A percentile compares a stretch with the other conserved stretches of the same genome.
phyloP scores from a whole-genome alignment of 2,888 invertebrate species.

The Mylabris sibirica region DNA sequence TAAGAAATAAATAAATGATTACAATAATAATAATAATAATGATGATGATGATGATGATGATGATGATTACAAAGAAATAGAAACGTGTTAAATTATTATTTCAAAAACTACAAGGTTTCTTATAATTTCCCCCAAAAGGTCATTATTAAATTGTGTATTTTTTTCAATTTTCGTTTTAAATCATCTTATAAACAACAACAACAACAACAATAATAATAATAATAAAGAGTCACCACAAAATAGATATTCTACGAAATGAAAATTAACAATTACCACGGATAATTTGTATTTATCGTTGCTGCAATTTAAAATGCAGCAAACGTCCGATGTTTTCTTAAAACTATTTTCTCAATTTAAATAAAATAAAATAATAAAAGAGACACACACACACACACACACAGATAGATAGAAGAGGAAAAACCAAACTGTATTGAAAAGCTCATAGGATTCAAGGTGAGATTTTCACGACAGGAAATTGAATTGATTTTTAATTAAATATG shows the following conservation, averaged over 20 bases:
- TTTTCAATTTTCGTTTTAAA: no score
- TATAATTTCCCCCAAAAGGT: not conserved
- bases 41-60: not conserved
- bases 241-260: not conserved
- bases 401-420: not conserved
- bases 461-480: not conserved
- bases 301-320: not conserved
- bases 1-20: not conserved
- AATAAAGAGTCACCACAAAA: no score
- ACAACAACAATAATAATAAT: not conserved
- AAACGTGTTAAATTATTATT: not conserved
- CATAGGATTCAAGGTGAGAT: not conserved
- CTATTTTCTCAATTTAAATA: no score
- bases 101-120: not conserved
- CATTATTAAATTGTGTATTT: constrained; percentile 1
- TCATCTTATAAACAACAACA: no score
- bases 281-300: not conserved
- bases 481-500: not conserved
- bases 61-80: not conserved
- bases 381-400: no score
- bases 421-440: not conserved
- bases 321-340: not conserved
- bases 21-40: not conserved
- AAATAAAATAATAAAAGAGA: no score
- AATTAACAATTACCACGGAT: constrained; percentile 4